Evolutionary conservation across 2,797 vertebrate genomes (phyloP).

Genomic region (Champsocephalus gunnari): DNA sequence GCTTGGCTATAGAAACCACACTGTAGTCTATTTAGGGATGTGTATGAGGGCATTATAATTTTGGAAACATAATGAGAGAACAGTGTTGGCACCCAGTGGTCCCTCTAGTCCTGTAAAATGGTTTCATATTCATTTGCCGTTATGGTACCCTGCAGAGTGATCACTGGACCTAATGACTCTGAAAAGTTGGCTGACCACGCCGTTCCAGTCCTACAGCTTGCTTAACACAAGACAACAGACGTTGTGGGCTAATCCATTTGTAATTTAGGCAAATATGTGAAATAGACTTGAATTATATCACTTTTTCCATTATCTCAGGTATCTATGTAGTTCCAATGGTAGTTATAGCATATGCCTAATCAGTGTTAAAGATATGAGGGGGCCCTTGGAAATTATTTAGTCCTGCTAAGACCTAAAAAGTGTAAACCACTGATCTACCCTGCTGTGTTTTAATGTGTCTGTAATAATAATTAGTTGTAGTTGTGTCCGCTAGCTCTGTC

Average conservation of each 20-base stretch:
- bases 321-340: constrained; percentile 6
- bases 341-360: too few relatives aligned
- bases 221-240: constrained; percentile 47
- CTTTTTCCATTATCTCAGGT: constrained; percentile 13
- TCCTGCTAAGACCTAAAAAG: too few relatives aligned
- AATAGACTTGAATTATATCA: constrained; percentile 24
- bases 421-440: not conserved
- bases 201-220: constrained; percentile 28
- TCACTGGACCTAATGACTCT: constrained; percentile 52
- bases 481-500: not conserved
- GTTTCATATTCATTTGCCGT: constrained; percentile 37
- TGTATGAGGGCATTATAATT: constrained; percentile 21
- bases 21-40: constrained; percentile 1
- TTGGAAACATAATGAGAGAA: constrained; percentile 32
- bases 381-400: too few relatives aligned
- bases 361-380: too few relatives aligned
- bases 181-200: constrained; percentile 45
- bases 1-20: not conserved
- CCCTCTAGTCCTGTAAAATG: constrained; percentile 42
- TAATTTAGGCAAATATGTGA: constrained; percentile 29
- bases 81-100: constrained; percentile 41
- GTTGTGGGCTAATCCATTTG: constrained; percentile 16
- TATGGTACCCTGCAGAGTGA: constrained; percentile 45
- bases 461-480: not conserved
- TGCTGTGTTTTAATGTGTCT: not conserved